Conservation (phyloP, 2,113 vertebrate species). For the Neomonachus schauinslandi region DNA sequence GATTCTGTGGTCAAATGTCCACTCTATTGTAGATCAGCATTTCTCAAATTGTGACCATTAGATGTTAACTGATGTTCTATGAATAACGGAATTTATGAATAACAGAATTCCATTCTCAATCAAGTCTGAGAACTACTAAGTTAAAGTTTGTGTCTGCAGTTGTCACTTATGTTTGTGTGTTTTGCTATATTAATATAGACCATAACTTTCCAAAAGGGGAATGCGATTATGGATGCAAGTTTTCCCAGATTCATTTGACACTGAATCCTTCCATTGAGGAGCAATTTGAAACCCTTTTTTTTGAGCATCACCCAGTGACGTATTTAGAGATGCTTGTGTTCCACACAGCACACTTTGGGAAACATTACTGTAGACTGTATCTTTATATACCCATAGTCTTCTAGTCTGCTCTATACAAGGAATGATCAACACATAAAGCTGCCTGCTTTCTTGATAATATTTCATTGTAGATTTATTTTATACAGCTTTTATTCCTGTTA, state of each 20-base stretch:
- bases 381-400: constrained; percentile 44
- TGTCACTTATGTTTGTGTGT: neutral
- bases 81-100: neutral
- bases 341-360: neutral
- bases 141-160: neutral
- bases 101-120: neutral
- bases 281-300: neutral
- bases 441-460: constrained; percentile 70
- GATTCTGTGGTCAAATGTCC: neutral
- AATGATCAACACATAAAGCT: constrained; percentile 66
- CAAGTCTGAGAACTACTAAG: neutral
- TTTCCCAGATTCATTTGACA: neutral
- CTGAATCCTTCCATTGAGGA: neutral
- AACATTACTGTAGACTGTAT: neutral
- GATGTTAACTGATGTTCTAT: neutral
- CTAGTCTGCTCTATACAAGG: constrained; percentile 64
- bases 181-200: neutral
- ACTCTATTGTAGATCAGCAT: neutral
- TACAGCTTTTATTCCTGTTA: neutral
- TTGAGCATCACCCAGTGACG: neutral
- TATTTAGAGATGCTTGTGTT: neutral
- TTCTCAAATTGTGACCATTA: neutral
- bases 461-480: constrained; percentile 70
- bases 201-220: neutral
- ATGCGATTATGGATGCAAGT: neutral